These are phyloP conservation scores for Heliothis virescens DNA, from an alignment of 1,140 invertebrate genomes.

Conservation along the genomic window DNA sequence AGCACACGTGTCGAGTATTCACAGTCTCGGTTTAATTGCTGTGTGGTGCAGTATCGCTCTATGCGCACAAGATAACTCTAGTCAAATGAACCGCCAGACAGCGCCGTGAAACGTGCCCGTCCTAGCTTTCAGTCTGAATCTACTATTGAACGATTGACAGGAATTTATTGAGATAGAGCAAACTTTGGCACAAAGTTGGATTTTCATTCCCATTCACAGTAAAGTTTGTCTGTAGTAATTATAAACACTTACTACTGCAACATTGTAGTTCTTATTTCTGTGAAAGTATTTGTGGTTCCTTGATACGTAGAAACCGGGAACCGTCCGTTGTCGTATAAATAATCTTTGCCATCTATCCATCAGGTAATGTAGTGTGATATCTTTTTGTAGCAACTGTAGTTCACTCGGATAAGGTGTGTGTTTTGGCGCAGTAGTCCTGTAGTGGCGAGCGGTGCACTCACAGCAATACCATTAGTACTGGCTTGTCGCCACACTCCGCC, in stretches of 20 bases:
- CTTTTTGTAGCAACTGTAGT: background rate
- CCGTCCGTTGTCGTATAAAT: too few relatives aligned
- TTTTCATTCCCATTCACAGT: too few relatives aligned
- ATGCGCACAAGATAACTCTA: conserved; percentile 11
- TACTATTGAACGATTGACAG: background rate
- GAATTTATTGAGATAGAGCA: background rate
- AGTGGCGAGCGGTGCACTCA: background rate
- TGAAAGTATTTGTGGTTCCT: too few relatives aligned
- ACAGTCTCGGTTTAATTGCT: background rate
- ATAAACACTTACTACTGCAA: too few relatives aligned
- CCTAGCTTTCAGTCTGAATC: background rate
- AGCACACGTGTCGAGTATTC: background rate
- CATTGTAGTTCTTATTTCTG: too few relatives aligned
- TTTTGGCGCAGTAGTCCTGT: too few relatives aligned
- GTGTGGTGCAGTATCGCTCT: background rate
- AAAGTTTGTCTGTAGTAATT: too few relatives aligned
- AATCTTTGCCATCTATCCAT: too few relatives aligned
- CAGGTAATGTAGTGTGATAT: too few relatives aligned
- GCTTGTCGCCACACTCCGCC: background rate
- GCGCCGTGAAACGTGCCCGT: background rate
- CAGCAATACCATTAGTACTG: conserved; percentile 16
- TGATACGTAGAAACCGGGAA: too few relatives aligned
- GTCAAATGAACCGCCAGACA: conserved; percentile 5
- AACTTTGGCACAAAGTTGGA: background rate
- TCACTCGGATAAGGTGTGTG: background rate